These are phyloP conservation scores for Mythimna lalbum DNA, from an alignment of 2,888 invertebrate species.

Conservation along the genomic window DNA sequence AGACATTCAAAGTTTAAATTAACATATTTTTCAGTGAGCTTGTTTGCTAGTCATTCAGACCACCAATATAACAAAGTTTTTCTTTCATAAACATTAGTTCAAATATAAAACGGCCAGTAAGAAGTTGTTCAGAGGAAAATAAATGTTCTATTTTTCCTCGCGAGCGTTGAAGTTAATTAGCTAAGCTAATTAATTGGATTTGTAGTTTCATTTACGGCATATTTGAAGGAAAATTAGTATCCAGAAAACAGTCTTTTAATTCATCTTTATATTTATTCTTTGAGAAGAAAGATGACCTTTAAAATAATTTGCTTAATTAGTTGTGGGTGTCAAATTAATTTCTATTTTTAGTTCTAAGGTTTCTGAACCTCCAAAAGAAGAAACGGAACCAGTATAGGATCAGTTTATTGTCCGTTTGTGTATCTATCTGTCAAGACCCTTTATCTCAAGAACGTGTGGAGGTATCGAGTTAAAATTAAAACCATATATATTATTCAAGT, in stretches of 20 bases:
- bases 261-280: constrained; percentile 11
- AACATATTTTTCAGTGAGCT: constrained; percentile 6
- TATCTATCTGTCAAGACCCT: too few relatives aligned
- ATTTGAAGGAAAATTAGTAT: constrained; percentile 36
- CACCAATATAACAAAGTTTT: constrained; percentile 21
- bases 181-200: constrained; percentile 36
- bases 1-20: neutral
- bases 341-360: too few relatives aligned
- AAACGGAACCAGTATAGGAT: too few relatives aligned
- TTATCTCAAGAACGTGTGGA: too few relatives aligned
- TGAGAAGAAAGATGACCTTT: neutral
- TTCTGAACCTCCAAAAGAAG: too few relatives aligned
- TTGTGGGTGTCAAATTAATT: too few relatives aligned
- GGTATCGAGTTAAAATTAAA: too few relatives aligned
- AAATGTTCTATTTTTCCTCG: constrained; percentile 28
- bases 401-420: too few relatives aligned
- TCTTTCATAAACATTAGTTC: constrained; percentile 29
- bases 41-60: neutral
- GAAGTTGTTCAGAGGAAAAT: constrained; percentile 30
- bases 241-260: constrained; percentile 12
- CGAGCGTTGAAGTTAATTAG: constrained; percentile 39
- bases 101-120: constrained; percentile 21
- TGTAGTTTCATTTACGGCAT: constrained; percentile 46
- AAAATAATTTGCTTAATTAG: neutral
- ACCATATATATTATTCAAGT: too few relatives aligned